phyloP scores from a whole-genome alignment of 53 echinoderm and acorn worm species.

The Stichopus horrens region DNA sequence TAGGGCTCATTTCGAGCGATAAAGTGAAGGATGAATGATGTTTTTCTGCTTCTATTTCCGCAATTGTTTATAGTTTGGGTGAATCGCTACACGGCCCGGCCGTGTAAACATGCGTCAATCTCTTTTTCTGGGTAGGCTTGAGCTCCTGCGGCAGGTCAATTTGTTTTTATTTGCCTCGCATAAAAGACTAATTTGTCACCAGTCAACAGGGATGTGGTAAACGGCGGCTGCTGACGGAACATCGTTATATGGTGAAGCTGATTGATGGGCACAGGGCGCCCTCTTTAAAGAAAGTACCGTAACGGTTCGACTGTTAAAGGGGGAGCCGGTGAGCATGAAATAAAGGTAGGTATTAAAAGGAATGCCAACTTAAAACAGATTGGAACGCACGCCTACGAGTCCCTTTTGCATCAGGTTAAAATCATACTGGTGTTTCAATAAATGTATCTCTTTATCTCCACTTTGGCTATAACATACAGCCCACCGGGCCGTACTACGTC shows the following conservation, averaged over 20 bases:
- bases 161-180: constrained; percentile 46
- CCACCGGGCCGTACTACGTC: too few species aligned
- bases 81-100: constrained; percentile 40
- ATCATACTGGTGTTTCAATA: too few species aligned
- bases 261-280: constrained; percentile 17
- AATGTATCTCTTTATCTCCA: too few species aligned
- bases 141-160: constrained; percentile 29
- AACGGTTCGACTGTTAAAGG: too few species aligned
- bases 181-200: constrained; percentile 48
- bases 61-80: constrained; percentile 44
- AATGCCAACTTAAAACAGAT: too few species aligned
- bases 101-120: constrained; percentile 51
- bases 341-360: too few species aligned
- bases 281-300: not conserved
- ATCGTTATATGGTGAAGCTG: constrained; percentile 1
- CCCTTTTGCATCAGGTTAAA: too few species aligned
- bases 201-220: constrained; percentile 36
- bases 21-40: constrained; percentile 49
- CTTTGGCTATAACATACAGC: too few species aligned
- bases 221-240: constrained; percentile 26
- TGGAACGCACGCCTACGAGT: too few species aligned
- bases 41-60: constrained; percentile 33
- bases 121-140: not conserved
- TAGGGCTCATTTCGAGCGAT: constrained; percentile 46
- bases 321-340: too few species aligned